Evolutionary conservation across 2,888 invertebrate species (phyloP), one percentile per base, ranked within the genome.

Genomic region (Peribatodes rhomboidaria): DNA sequence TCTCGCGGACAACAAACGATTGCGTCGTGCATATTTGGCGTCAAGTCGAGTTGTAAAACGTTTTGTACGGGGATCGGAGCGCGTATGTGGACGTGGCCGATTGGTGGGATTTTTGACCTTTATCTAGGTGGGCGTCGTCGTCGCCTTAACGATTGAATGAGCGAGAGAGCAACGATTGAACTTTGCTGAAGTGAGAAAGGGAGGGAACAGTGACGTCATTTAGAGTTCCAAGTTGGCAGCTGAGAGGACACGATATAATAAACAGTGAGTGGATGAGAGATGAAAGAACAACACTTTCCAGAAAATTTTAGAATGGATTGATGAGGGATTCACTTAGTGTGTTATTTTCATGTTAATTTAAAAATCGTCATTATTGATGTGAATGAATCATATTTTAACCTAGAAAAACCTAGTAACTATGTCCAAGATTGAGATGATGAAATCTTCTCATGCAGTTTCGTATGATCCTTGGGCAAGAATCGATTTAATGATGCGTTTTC

Each of bases 21-120:
- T 83, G 83, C 89, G 89, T 87, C 85, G 80, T 85, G 81, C 91
- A 91, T 92, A 86, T 83, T 90, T 85, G 82, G 80, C 75, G 78
- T 81, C 83, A 78, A 72, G 80, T 72, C 77, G 78, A 74, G 77
- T 80, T 87, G 78, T 88, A 88, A 82, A 80, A 71, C 64, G 53
- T 65, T 77, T 80, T 79, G 68, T 72, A 68, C 69, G 64, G 62
- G 80, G 84, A 83, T 83, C 57, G 84, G 85, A 83, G 74, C 67
- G 79, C 67, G 77, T 87, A 92, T 92, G 92, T 92, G 92, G 86
- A 78, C 62, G 59, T 67, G 74, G 76, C 46, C 74, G 72, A 91
- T 91, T 92, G 90, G 92, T 68, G 37, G 55, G 72, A 50, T 44
- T 42, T 11, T 31, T 16, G 18, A 16, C 9, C 22, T 61, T 69